Evolutionary conservation across 2,797 vertebrate genomes (phyloP).

Genomic region (Craterocephalus amniculus): DNA sequence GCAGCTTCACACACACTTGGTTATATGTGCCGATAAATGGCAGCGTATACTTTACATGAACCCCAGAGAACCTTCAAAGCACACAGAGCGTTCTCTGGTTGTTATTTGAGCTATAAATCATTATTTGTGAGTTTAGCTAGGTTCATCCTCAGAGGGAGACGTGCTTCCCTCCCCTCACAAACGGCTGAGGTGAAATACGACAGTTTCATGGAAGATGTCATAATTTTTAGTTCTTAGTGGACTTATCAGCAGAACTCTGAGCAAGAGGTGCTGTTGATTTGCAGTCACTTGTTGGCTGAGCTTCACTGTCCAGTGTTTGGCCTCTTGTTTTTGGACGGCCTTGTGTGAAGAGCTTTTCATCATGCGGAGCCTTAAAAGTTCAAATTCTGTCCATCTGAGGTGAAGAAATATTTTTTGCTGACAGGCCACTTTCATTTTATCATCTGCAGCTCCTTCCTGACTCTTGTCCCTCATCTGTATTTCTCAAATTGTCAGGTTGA

Average conservation of each 20-base stretch:
- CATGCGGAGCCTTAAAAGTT: background rate
- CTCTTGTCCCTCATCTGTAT: conserved; percentile 11
- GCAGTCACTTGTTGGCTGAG: conserved; percentile 35
- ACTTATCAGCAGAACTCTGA: conserved; percentile 28
- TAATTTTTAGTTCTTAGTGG: conserved; percentile 48
- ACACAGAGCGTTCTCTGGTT: conserved; percentile 27
- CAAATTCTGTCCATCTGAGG: conserved; percentile 6
- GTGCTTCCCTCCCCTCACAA: conserved; percentile 5
- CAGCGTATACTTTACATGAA: conserved; percentile 16
- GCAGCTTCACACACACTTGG: background rate
- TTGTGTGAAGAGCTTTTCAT: conserved; percentile 10
- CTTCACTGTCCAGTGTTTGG: conserved; percentile 26
- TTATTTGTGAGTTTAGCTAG: conserved; percentile 9
- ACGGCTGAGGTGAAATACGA: conserved; percentile 15
- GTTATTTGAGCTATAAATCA: conserved; percentile 29
- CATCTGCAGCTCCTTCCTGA: conserved; percentile 2
- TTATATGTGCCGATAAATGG: conserved; percentile 2
- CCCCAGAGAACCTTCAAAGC: background rate
- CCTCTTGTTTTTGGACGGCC: conserved; percentile 13
- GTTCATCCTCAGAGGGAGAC: conserved; percentile 11
- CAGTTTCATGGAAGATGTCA: conserved; percentile 26
- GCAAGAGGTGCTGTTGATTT: conserved; percentile 46
- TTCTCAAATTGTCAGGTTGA: conserved; percentile 5
- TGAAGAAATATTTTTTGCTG: conserved; percentile 21
- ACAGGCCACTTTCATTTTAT: conserved; percentile 24